phyloP scores from a whole-genome alignment of 1,140 invertebrate species.

The Notospermus geniculatus region DNA sequence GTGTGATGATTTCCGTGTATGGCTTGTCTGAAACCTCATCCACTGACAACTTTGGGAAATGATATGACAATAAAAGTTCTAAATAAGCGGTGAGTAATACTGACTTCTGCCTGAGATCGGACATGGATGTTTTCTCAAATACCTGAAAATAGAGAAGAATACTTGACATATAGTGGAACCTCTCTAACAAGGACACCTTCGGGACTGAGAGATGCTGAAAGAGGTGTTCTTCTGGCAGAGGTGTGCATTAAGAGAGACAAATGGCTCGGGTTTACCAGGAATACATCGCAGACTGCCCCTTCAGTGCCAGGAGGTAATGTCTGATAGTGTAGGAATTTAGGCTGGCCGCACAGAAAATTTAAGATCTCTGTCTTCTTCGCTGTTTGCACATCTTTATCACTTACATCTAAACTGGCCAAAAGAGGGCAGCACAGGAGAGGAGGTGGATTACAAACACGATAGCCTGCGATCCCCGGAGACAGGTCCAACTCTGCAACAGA shows the following conservation, averaged over 20 bases:
- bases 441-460: constrained; percentile 62
- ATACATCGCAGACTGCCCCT: too few relatives aligned
- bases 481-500: constrained; percentile 55
- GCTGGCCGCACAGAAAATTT: too few relatives aligned
- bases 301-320: too few relatives aligned
- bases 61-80: constrained; percentile 54
- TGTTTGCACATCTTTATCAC: too few relatives aligned
- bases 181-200: too few relatives aligned
- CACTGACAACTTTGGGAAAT: constrained; percentile 15
- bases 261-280: too few relatives aligned
- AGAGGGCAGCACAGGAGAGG: constrained; percentile 59
- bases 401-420: constrained; percentile 59
- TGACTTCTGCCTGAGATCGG: constrained; percentile 58
- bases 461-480: constrained; percentile 57
- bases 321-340: too few relatives aligned
- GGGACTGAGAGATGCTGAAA: too few relatives aligned
- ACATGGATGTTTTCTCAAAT: constrained; percentile 59
- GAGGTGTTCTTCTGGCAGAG: too few relatives aligned
- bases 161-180: background rate
- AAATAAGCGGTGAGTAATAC: constrained; percentile 62
- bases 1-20: constrained; percentile 59
- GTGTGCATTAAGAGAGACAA: too few relatives aligned
- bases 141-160: constrained; percentile 52
- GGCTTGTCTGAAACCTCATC: constrained; percentile 1
- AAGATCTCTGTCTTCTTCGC: too few relatives aligned